These are phyloP conservation scores for Leptobrachium ailaonicum DNA, from an alignment of 2,113 vertebrate genomes.

Conservation along the genomic window DNA sequence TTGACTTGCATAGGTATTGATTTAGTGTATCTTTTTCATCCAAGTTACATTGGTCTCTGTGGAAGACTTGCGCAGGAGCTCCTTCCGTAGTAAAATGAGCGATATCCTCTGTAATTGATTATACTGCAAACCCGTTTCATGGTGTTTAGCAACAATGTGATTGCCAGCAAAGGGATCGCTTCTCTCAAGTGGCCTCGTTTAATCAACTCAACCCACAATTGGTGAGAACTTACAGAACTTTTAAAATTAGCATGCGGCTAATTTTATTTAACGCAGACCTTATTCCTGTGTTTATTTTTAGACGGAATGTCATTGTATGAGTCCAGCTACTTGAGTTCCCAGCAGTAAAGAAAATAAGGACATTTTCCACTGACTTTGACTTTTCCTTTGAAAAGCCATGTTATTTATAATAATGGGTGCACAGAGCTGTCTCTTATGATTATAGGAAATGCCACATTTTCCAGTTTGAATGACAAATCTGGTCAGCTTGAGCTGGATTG, in stretches of 20 bases:
- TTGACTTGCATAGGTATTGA: neutral
- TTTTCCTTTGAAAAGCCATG: conserved; percentile 35
- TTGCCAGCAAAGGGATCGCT: too few species aligned
- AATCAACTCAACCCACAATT: too few species aligned
- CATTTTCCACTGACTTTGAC: conserved; percentile 36
- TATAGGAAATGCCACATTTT: conserved; percentile 35
- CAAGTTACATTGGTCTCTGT: neutral
- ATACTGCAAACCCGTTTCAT: too few species aligned
- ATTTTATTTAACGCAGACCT: neutral
- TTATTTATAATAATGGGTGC: conserved; percentile 41
- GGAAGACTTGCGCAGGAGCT: too few species aligned
- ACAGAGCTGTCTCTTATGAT: conserved; percentile 40
- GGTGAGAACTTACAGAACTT: neutral
- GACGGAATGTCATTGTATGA: conserved; percentile 14
- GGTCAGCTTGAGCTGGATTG: conserved; percentile 38
- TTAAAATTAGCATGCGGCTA: neutral
- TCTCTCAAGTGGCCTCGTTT: too few species aligned
- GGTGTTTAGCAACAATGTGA: too few species aligned
- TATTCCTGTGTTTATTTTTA: conserved; percentile 18
- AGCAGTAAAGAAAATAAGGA: conserved; percentile 6
- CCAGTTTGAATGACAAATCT: conserved; percentile 44
- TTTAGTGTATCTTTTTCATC: neutral
- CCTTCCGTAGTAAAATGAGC: too few species aligned
- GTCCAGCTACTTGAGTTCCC: neutral
- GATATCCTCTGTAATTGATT: too few species aligned